Conservation (phyloP, 2,888 invertebrate species). For the Sinodicranocentrus sp. region DNA sequence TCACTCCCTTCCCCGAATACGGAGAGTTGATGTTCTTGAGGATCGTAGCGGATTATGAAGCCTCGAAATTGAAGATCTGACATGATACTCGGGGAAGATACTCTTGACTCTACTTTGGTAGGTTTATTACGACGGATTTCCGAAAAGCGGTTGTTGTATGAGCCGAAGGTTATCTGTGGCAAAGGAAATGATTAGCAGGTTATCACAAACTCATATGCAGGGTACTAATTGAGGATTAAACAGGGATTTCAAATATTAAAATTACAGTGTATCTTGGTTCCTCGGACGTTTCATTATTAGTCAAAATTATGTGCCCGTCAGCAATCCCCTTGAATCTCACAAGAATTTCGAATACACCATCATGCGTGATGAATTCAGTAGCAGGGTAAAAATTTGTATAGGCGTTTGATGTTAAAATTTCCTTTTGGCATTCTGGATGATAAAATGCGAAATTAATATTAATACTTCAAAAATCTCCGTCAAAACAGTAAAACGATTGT, state of each 20-base stretch:
- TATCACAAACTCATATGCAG: too few species aligned
- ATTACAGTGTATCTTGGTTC: constrained; percentile 68
- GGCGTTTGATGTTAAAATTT: constrained; percentile 51
- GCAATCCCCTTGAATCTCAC: constrained; percentile 71
- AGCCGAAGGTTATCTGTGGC: constrained; percentile 71
- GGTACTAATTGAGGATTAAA: too few species aligned
- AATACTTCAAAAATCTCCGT: neutral
- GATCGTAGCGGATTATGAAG: constrained; percentile 69
- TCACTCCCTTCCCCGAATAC: constrained; percentile 71
- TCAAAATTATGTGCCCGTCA: constrained; percentile 68
- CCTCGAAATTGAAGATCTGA: constrained; percentile 71
- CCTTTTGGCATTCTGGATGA: constrained; percentile 67
- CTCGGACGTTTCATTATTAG: constrained; percentile 43
- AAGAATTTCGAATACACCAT: constrained; percentile 67
- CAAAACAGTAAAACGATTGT: too few species aligned
- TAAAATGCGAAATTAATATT: neutral
- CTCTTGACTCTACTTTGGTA: constrained; percentile 47
- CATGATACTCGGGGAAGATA: constrained; percentile 71
- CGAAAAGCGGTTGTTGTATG: constrained; percentile 72
- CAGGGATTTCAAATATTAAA: too few species aligned
- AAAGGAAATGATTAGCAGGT: too few species aligned
- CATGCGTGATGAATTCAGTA: constrained; percentile 30
- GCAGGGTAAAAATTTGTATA: constrained; percentile 61
- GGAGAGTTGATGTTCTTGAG: constrained; percentile 52
- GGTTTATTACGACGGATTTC: constrained; percentile 68